A percentile compares a stretch with the other conserved stretches of the same genome.
Evolutionary conservation across 2,113 vertebrate species (phyloP).

Genomic region (Chlorocebus sabaeus): DNA sequence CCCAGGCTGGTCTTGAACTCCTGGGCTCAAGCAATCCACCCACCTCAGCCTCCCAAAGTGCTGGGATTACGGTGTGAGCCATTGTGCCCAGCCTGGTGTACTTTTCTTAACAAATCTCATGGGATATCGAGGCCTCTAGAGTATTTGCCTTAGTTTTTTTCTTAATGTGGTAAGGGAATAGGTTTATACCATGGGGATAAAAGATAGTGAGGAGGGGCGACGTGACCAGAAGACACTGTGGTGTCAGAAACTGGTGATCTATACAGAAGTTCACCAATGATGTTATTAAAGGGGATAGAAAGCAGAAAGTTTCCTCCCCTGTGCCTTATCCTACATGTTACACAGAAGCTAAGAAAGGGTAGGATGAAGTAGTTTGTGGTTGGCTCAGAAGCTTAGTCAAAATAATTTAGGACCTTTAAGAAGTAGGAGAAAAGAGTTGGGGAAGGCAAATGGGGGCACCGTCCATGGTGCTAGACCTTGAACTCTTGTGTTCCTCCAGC

Average conservation of each 20-base stretch:
- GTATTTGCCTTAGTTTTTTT: neutral
- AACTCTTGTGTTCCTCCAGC: neutral
- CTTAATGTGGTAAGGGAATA: neutral
- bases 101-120: neutral
- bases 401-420: neutral
- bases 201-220: neutral
- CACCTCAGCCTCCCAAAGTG: too few species aligned
- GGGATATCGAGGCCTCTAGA: neutral
- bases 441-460: neutral
- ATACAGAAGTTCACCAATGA: neutral
- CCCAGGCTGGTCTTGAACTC: too few species aligned
- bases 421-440: neutral
- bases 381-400: neutral
- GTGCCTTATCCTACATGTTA: too few species aligned
- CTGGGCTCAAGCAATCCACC: too few species aligned
- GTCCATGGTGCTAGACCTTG: neutral
- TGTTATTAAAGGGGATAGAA: neutral
- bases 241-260: neutral
- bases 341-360: neutral
- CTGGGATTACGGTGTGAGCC: too few species aligned
- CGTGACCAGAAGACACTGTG: too few species aligned
- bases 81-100: too few species aligned
- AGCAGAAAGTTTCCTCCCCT: rapidly evolving
- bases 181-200: neutral
- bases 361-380: neutral